Evolutionary conservation across 2,888 invertebrate genomes (phyloP).

Genomic region (Cotesia congregata): DNA sequence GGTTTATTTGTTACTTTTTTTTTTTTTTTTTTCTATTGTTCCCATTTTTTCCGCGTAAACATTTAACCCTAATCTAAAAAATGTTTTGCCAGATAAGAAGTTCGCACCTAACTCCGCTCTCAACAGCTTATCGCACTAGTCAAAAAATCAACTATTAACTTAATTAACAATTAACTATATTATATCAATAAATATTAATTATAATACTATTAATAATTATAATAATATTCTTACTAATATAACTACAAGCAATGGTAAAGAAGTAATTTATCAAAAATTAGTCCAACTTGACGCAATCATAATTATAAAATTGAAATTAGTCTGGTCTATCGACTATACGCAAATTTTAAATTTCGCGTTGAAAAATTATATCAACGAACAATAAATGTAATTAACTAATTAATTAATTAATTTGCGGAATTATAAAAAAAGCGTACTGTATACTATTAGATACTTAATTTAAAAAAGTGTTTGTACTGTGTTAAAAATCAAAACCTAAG

Average conservation of each 20-base stretch:
- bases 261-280: too few species aligned
- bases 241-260: too few species aligned
- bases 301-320: too few species aligned
- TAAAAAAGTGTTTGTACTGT: constrained; percentile 32
- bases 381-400: too few species aligned
- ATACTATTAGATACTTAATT: constrained; percentile 11
- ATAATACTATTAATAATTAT: background rate
- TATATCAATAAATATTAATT: constrained; percentile 30
- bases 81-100: constrained; percentile 63
- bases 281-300: too few species aligned
- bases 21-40: constrained; percentile 18
- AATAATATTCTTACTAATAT: too few species aligned
- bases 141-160: constrained; percentile 39
- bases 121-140: constrained; percentile 57
- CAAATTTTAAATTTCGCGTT: too few species aligned
- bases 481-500: constrained; percentile 32
- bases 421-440: background rate
- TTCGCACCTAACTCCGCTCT: constrained; percentile 60
- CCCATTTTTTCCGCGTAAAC: constrained; percentile 24
- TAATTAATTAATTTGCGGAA: too few species aligned
- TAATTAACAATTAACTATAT: constrained; percentile 21
- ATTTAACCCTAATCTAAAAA: constrained; percentile 24
- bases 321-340: too few species aligned
- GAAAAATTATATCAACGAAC: too few species aligned
- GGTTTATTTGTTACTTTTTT: constrained; percentile 4